Base-by-base conservation (phyloP, 2,888 invertebrate genomes). In the Hirtodrosophila histrioides region DNA sequence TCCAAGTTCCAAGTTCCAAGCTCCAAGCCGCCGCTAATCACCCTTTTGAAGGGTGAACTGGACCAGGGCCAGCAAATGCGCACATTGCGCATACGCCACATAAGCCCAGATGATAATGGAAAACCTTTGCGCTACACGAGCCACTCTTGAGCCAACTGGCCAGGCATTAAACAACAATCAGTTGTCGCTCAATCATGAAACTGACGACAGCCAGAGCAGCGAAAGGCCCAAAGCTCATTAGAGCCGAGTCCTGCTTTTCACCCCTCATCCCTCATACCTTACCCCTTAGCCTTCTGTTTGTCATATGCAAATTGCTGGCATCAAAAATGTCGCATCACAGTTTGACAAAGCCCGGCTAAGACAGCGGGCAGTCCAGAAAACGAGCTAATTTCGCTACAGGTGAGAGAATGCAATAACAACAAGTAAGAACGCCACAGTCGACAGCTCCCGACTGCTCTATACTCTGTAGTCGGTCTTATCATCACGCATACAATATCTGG, bases 301-400 rank as follows among this genome's bases (percentile, higher is more conserved):
- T 56, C 45, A 68, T 55, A 79, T 78, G 80, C 69, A 77, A 79
- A 79, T 75, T 66, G 53, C 57, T 40, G 46, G 53, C 73, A 68
- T 73, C 67, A 61, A 66, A 67, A 75, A 51, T 69, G 61, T 43
- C 36, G 10, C 46, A 23, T 29, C 61, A 45, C 44, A 44, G 37
- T 40, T 41, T 45, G 40, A 48, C 31, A 44, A 39, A 23, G 10
- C 5, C 11, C 6, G 7, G 17, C 43, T 37, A 57, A 63, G 67
- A 62, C 76, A 64, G 63, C 76, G 49, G 64, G 70, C 54, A 50
- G 64, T 70, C 51, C 31, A 36, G 24, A 29, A 33, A 68, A 55
- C 44, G 39, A 57, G 63, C 58, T 48, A 62, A 77, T 75, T 60
- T 62, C 69, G 36, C 61, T 68, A 81, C 68, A 82, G 84, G 85